Evolutionary conservation across 2,113 vertebrate species (phyloP).

Genomic region (Calyptomena viridis): DNA sequence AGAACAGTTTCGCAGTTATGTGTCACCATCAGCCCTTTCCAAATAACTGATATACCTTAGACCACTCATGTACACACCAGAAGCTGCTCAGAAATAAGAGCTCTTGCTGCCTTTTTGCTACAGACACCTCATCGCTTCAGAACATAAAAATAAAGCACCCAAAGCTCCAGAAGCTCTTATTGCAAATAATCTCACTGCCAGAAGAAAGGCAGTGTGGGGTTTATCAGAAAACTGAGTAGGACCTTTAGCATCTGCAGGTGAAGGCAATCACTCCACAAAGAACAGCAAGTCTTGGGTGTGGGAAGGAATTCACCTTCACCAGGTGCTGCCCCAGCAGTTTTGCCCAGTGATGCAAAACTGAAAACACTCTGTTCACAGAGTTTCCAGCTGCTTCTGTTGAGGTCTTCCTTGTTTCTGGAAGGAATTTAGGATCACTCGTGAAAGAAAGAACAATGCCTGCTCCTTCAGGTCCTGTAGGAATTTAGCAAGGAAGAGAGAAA

Average conservation of each 20-base stretch:
- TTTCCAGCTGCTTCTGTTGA: neutral
- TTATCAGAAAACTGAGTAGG: neutral
- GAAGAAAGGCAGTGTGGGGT: neutral
- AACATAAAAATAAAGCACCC: neutral
- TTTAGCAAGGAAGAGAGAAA: neutral
- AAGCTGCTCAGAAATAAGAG: slow-evolving; percentile 15
- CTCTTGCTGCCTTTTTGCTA: neutral
- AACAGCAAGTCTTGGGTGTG: neutral
- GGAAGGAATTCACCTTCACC: neutral
- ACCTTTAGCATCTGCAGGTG: neutral
- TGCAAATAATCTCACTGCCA: slow-evolving; percentile 35
- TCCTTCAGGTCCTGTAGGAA: neutral
- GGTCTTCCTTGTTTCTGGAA: neutral
- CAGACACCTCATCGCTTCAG: neutral
- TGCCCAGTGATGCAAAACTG: neutral
- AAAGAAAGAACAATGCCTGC: neutral
- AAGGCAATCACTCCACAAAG: neutral
- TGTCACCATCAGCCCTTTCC: slow-evolving; percentile 22
- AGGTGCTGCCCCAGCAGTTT: neutral
- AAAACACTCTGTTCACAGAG: neutral
- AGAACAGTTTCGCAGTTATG: neutral
- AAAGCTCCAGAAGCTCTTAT: neutral
- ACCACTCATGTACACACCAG: neutral
- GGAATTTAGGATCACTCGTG: neutral
- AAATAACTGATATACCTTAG: slow-evolving; percentile 7